Conservation (phyloP, 2,888 invertebrate genomes). For the Aleiodes leptofemur region DNA sequence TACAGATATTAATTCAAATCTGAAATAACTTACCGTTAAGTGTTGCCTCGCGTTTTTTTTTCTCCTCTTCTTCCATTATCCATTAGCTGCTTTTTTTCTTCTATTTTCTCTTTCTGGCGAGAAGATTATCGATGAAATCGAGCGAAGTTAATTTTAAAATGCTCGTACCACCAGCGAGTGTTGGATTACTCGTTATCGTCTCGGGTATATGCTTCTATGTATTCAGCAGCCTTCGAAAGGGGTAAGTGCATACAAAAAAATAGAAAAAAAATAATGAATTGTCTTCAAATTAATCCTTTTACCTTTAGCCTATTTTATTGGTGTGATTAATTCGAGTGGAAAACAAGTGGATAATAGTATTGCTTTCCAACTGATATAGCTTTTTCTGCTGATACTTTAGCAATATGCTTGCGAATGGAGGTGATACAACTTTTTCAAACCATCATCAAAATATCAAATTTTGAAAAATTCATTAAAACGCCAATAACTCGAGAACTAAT, state of each 20-base stretch:
- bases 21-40: constrained; percentile 14
- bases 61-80: not conserved
- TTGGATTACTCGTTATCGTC: constrained; percentile 81
- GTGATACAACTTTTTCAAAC: no score
- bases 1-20: constrained; percentile 1
- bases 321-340: no score
- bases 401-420: no score
- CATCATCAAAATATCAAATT: no score
- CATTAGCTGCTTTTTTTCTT: not conserved
- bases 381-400: no score
- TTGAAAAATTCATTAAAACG: no score
- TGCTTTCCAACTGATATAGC: no score
- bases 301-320: not conserved
- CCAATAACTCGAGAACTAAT: no score
- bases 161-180: constrained; percentile 77
- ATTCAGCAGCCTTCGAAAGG: constrained; percentile 78
- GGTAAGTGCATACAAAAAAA: constrained; percentile 75
- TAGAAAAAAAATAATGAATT: not conserved
- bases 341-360: no score
- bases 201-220: constrained; percentile 83
- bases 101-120: not conserved
- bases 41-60: not conserved
- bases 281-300: not conserved
- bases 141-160: constrained; percentile 63
- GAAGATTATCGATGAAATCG: constrained; percentile 23